Percentiles rank a stretch among this genome's conserved stretches.
Evolutionary conservation across 1,140 invertebrate species (phyloP).

Genomic region (Armadillidium nasatum): DNA sequence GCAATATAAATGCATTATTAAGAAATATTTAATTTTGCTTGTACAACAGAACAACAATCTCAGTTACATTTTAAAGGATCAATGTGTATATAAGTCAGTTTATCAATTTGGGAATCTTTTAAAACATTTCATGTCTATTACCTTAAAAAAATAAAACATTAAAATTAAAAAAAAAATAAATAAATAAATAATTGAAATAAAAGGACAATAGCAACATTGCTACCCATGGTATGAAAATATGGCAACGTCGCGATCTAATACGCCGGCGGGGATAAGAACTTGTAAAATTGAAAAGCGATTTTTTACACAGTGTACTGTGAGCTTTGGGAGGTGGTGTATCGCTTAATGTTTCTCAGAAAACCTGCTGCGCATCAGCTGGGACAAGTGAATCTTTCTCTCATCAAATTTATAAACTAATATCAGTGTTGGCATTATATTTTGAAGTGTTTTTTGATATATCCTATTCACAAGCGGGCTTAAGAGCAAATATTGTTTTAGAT

Average conservation of each 20-base stretch:
- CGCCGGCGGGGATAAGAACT: conserved; percentile 1
- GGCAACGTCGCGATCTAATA: neutral
- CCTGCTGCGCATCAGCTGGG: conserved; percentile 9
- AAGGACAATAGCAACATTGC: neutral
- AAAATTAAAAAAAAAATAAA: neutral
- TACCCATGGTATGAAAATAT: neutral
- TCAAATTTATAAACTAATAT: neutral
- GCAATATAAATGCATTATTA: neutral
- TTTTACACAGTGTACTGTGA: neutral
- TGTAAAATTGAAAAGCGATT: neutral
- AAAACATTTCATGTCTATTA: neutral
- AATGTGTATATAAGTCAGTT: neutral
- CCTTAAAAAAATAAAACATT: neutral
- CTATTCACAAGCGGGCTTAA: neutral
- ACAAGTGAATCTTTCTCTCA: neutral
- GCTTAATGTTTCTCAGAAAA: neutral
- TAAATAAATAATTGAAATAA: neutral
- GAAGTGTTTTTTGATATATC: too few species aligned
- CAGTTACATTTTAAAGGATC: too few species aligned
- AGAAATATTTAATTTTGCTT: neutral
- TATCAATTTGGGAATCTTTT: neutral
- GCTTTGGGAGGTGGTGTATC: neutral
- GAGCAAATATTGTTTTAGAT: neutral
- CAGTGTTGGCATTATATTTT: neutral
- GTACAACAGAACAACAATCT: neutral